Conservation (phyloP, 2,113 vertebrate genomes). For the Morone chrysops region DNA sequence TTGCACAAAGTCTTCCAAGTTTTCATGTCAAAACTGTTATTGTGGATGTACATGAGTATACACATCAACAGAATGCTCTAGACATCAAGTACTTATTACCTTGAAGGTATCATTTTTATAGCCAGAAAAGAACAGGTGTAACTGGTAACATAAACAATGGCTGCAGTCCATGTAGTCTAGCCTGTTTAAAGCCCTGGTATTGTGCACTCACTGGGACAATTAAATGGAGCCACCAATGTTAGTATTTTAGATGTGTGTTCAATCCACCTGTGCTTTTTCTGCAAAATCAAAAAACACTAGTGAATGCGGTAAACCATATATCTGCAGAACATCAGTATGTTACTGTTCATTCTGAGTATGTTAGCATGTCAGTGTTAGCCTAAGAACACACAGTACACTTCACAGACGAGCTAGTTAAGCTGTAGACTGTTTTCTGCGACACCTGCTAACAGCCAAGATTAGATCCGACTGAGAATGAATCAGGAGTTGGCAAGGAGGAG, state of each 20-base stretch:
- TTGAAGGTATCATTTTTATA: neutral
- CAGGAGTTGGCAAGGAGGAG: neutral
- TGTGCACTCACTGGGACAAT: neutral
- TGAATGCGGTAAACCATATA: neutral
- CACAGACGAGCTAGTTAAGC: neutral
- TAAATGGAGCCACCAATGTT: neutral
- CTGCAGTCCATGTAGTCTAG: neutral
- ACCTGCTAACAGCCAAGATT: neutral
- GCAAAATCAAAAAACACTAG: neutral
- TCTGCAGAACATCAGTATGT: neutral
- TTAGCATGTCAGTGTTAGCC: neutral
- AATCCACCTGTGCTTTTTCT: neutral
- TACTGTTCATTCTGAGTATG: neutral
- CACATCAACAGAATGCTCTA: neutral
- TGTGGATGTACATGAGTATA: neutral
- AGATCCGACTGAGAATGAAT: neutral
- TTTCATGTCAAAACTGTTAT: neutral
- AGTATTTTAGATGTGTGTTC: too few species aligned
- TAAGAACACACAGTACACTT: neutral
- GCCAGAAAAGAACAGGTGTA: neutral
- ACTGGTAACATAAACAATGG: neutral
- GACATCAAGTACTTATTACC: neutral
- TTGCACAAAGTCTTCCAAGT: neutral
- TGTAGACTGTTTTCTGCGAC: neutral
- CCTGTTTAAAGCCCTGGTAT: neutral